phyloP scores from a whole-genome alignment of 2,113 vertebrate species.

The Furnarius figulus region DNA sequence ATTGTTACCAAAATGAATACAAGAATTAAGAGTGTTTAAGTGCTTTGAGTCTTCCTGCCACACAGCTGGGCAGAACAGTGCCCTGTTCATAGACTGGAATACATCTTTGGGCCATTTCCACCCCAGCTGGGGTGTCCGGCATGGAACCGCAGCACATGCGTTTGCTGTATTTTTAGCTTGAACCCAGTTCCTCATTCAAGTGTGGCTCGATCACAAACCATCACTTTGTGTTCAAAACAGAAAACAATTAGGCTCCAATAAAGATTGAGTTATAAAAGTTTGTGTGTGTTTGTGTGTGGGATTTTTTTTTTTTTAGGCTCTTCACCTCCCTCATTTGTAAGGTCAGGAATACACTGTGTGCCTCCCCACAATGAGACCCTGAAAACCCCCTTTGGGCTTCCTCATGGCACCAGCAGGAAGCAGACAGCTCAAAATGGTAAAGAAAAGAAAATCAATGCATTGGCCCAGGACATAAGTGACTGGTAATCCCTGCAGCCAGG shows the following conservation, averaged over 20 bases:
- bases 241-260: conserved; percentile 29
- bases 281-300: neutral
- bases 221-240: conserved; percentile 61
- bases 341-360: neutral
- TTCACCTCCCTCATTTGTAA: neutral
- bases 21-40: conserved; percentile 61
- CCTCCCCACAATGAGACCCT: neutral
- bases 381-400: neutral
- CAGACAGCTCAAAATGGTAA: conserved; percentile 3
- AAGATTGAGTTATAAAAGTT: neutral
- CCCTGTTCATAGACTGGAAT: conserved; percentile 73
- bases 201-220: conserved; percentile 37
- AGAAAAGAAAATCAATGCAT: neutral
- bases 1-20: conserved; percentile 69
- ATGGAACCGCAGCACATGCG: conserved; percentile 12
- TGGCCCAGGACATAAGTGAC: neutral
- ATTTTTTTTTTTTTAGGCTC: neutral
- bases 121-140: conserved; percentile 70
- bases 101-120: conserved; percentile 47
- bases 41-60: conserved; percentile 65
- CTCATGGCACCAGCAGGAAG: neutral
- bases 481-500: neutral
- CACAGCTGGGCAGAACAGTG: conserved; percentile 78
- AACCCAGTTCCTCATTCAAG: conserved; percentile 27
- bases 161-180: conserved; percentile 67